Evolutionary conservation across 2,888 invertebrate genomes (phyloP).

Genomic region (Hydropsyche betteni): DNA sequence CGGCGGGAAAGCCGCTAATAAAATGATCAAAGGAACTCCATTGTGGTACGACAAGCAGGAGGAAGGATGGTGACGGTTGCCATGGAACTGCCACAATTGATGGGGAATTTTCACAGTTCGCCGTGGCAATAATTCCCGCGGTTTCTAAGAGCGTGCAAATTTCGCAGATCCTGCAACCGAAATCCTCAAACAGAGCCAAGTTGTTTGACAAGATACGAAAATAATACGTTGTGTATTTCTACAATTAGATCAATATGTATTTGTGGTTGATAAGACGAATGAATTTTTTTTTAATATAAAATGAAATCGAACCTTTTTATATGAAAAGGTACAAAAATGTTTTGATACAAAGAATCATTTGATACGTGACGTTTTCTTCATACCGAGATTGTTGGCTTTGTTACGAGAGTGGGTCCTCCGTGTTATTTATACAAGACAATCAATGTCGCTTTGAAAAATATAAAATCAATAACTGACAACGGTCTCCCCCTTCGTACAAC

Average conservation of each 20-base stretch:
- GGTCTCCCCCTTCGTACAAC: background rate
- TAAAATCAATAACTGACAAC: background rate
- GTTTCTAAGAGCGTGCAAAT: no score
- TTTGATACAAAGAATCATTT: no score
- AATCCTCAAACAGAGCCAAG: no score
- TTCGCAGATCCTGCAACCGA: no score
- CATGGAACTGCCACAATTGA: slow-evolving; percentile 7
- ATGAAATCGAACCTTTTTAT: background rate
- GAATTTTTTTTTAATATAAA: background rate
- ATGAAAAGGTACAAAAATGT: background rate
- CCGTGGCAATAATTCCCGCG: slow-evolving; percentile 7
- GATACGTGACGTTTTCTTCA: no score
- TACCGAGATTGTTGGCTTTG: no score
- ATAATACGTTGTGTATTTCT: no score
- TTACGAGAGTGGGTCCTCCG: background rate
- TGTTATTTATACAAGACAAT: slow-evolving; percentile 5
- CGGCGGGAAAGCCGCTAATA: slow-evolving; percentile 37
- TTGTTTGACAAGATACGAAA: no score
- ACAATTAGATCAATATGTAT: no score
- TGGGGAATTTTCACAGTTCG: slow-evolving; percentile 28
- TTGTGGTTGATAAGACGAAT: no score
- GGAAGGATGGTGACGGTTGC: slow-evolving; percentile 2
- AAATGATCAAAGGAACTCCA: slow-evolving; percentile 41
- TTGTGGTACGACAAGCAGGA: slow-evolving; percentile 6
- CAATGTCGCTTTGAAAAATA: background rate